Percentiles rank a stretch among this genome's conserved stretches.
phyloP scores from a whole-genome alignment of 2,797 vertebrate species.

The Cirrhinus molitorella region DNA sequence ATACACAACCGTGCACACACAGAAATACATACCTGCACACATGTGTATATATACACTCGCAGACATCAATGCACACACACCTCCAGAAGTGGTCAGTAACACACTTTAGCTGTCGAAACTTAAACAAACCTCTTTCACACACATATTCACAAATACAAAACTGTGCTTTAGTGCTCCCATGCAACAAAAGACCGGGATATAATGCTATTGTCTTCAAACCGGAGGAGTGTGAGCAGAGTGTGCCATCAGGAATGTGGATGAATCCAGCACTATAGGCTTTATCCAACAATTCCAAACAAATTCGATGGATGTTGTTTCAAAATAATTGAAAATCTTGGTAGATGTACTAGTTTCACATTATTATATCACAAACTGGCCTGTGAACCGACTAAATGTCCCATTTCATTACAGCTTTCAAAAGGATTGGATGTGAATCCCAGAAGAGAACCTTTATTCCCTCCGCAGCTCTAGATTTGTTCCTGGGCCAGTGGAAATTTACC shows the following conservation, averaged over 20 bases:
- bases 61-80: slow-evolving; percentile 20
- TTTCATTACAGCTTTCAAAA: slow-evolving; percentile 8
- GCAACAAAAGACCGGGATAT: slow-evolving; percentile 8
- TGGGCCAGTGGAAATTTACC: slow-evolving; percentile 56
- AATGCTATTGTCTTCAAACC: slow-evolving; percentile 12
- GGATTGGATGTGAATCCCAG: slow-evolving; percentile 27
- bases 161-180: not conserved
- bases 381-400: not conserved
- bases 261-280: slow-evolving; percentile 20
- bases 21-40: slow-evolving; percentile 23
- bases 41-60: not conserved
- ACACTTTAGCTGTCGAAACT: not conserved
- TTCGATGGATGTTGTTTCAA: not conserved
- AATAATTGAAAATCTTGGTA: not conserved
- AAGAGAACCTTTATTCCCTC: not conserved
- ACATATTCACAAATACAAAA: slow-evolving; percentile 35
- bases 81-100: slow-evolving; percentile 20
- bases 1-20: slow-evolving; percentile 44
- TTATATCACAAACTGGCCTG: slow-evolving; percentile 1
- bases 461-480: slow-evolving; percentile 15
- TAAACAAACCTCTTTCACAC: slow-evolving; percentile 15
- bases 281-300: not conserved
- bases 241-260: slow-evolving; percentile 28
- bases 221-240: slow-evolving; percentile 12
- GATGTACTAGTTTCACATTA: not conserved